phyloP scores from a whole-genome alignment of 2,888 invertebrate species.

The Lepidocyrtinus sp. region DNA sequence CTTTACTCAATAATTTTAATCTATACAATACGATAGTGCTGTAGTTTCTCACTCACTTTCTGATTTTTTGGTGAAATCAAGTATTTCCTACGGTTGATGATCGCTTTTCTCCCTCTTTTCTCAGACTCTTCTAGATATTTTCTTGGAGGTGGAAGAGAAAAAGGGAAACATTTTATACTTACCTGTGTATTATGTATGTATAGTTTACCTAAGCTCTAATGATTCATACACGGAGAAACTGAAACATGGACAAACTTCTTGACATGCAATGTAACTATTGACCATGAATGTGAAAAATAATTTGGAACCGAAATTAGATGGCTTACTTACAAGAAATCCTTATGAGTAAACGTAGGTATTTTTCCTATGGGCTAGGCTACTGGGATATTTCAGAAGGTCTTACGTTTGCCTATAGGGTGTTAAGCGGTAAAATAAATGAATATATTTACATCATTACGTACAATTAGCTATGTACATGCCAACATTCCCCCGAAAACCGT shows the following conservation, averaged over 20 bases:
- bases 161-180: too few relatives aligned
- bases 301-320: not conserved
- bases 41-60: too few relatives aligned
- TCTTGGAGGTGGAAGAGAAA: not conserved
- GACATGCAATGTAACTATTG: constrained; percentile 12
- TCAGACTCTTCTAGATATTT: not conserved
- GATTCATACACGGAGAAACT: too few relatives aligned
- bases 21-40: too few relatives aligned
- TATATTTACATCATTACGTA: not conserved
- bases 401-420: too few relatives aligned
- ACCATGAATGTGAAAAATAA: not conserved
- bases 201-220: too few relatives aligned
- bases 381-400: too few relatives aligned
- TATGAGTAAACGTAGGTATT: not conserved
- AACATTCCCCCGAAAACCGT: not conserved
- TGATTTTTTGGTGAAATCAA: not conserved
- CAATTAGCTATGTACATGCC: not conserved
- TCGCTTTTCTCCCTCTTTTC: constrained; percentile 16
- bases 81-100: constrained; percentile 21
- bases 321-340: constrained; percentile 2
- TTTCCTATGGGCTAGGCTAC: too few relatives aligned
- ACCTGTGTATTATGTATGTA: too few relatives aligned
- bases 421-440: too few relatives aligned
- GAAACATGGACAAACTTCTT: too few relatives aligned
- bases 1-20: too few relatives aligned